Conservation (phyloP, 2,797 vertebrate genomes). For the Dallia pectoralis region DNA sequence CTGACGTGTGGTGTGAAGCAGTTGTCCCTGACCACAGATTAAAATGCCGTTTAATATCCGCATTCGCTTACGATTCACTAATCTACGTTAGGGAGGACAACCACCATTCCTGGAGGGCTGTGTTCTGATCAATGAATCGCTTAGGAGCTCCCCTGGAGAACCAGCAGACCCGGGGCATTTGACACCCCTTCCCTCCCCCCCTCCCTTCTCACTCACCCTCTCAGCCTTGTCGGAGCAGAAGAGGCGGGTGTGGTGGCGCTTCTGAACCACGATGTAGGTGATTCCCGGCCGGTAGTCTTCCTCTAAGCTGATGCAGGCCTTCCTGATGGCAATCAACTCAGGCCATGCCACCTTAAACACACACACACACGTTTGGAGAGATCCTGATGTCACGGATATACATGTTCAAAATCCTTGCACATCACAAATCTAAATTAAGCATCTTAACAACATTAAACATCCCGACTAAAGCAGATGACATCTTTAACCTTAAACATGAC, state of each 20-base stretch:
- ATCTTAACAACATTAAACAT: too few species aligned
- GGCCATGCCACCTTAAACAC: constrained; percentile 96
- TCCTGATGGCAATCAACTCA: constrained; percentile 96
- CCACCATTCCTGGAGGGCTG: not conserved
- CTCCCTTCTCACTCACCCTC: constrained; percentile 77
- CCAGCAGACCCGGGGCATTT: not conserved
- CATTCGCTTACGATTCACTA: not conserved
- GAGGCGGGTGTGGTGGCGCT: constrained; percentile 96
- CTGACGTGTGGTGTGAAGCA: not conserved
- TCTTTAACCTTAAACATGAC: too few species aligned
- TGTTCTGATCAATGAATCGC: not conserved
- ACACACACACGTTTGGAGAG: not conserved
- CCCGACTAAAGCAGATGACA: too few species aligned
- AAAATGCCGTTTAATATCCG: not conserved
- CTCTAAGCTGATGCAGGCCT: constrained; percentile 98
- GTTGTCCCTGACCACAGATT: not conserved
- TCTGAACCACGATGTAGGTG: constrained; percentile 98
- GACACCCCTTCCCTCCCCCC: not conserved
- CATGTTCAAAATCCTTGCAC: too few species aligned
- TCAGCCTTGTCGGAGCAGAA: constrained; percentile 99
- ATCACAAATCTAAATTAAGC: too few species aligned
- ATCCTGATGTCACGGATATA: not conserved
- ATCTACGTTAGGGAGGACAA: not conserved
- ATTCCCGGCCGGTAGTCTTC: constrained; percentile 98
- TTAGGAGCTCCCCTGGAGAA: not conserved